These are phyloP conservation scores for Venustoraphidia nigricollis DNA, from an alignment of 2,888 invertebrate genomes.

Conservation along the genomic window DNA sequence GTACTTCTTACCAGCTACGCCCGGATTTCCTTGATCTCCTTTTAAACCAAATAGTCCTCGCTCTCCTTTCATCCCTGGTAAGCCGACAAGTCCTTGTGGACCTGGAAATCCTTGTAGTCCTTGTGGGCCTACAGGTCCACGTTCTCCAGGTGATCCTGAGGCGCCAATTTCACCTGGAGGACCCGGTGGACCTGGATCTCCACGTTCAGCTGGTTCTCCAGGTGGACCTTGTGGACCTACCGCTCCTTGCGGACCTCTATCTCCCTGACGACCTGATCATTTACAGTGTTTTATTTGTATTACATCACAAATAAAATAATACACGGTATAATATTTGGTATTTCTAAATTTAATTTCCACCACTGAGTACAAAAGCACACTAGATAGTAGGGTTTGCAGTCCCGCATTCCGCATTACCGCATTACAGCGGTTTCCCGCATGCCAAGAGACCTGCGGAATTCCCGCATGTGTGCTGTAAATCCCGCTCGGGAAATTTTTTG, in stretches of 20 bases:
- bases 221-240: conserved; percentile 60
- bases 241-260: conserved; percentile 62
- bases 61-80: conserved; percentile 58
- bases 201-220: conserved; percentile 68
- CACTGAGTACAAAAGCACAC: neutral
- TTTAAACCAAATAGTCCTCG: conserved; percentile 54
- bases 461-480: too few relatives aligned
- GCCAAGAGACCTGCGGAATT: too few relatives aligned
- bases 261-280: conserved; percentile 45
- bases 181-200: conserved; percentile 60
- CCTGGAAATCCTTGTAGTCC: conserved; percentile 56
- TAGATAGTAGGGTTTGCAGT: neutral
- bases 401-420: too few relatives aligned
- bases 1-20: conserved; percentile 34
- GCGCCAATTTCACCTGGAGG: conserved; percentile 55
- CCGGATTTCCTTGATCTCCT: conserved; percentile 57
- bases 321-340: neutral
- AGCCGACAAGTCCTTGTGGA: conserved; percentile 48
- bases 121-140: conserved; percentile 54
- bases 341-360: neutral
- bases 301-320: neutral
- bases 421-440: too few relatives aligned
- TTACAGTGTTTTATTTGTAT: conserved; percentile 1
- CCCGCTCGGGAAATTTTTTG: too few relatives aligned
- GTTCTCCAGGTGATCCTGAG: conserved; percentile 56